These are phyloP conservation scores for Serrognathus titanus DNA, from an alignment of 2,888 invertebrate species.

Conservation along the genomic window DNA sequence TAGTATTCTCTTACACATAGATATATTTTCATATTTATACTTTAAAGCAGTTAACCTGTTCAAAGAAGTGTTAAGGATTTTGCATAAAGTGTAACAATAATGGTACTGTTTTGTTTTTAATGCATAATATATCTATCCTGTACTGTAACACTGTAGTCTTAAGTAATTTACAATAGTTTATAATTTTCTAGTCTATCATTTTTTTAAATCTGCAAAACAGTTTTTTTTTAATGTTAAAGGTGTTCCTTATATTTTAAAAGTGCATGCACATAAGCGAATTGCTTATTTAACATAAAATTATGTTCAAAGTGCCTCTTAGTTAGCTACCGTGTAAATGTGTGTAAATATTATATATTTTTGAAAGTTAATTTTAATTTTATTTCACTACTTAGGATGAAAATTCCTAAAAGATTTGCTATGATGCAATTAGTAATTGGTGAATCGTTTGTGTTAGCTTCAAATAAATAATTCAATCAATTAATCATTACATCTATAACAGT, in stretches of 20 bases:
- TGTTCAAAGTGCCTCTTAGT: conserved; percentile 19
- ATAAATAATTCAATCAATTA: too few species aligned
- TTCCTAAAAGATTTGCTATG: too few species aligned
- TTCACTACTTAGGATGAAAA: background rate
- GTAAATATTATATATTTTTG: conserved; percentile 21
- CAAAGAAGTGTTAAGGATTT: too few species aligned
- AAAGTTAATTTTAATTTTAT: conserved; percentile 13
- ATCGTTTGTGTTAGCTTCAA: too few species aligned
- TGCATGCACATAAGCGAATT: conserved; percentile 13
- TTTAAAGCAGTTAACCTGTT: conserved; percentile 1
- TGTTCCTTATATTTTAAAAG: conserved; percentile 17
- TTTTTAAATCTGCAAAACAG: conserved; percentile 14
- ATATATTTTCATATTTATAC: background rate
- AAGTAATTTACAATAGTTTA: conserved; percentile 16
- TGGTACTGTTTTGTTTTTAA: conserved; percentile 2
- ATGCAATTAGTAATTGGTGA: too few species aligned
- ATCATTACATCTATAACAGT: too few species aligned
- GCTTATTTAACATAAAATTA: conserved; percentile 14
- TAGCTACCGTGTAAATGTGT: conserved; percentile 20
- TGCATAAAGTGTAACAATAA: conserved; percentile 10
- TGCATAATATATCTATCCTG: conserved; percentile 12
- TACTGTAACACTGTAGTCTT: conserved; percentile 17
- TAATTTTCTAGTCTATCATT: conserved; percentile 19
- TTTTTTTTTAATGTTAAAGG: conserved; percentile 15
- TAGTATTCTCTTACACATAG: too few species aligned